Evolutionary conservation across 2,113 vertebrate species (phyloP), one percentile per base, ranked within the genome.

Genomic region (Carassius auratus): DNA sequence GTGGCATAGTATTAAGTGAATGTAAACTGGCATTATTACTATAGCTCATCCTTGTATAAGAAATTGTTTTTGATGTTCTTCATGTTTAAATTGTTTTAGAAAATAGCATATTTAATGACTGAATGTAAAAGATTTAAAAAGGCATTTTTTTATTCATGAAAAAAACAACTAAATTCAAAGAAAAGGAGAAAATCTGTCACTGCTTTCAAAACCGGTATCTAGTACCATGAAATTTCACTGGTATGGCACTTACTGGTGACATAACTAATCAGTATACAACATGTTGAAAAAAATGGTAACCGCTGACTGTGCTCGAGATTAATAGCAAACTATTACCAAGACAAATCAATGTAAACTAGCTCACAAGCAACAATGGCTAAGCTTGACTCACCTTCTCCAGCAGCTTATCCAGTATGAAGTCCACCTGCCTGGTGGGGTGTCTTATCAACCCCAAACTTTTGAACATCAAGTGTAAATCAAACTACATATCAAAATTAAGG

Each of bases 371-470:
- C 55, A 61, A 23, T 52, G 45, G 19, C 26, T 76, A 23, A 36
- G 87, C 1, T 21, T 2, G 4, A 48, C 88, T 87, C 83, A 94
- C 96, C 97, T 93, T 93, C 64, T 93, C 97, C 94, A 96, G 95
- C 23, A 95, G 91, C 92, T 99, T 96, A 92, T 97, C 96, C 52
- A 99, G 93, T 76, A 99, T 96, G 90, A 97, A 99, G 90, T 97
- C 96, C 88, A 99, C 97, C 93, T 99, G 97, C 89, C 97, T 98
- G n/a, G 95, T 3, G 45, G 45, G 30, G 30, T 30, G 30, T 48
- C 45, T 45, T 10, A 48, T 48, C 45, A 48, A 50, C 48, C 10
- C 48, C 12, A 50, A 50, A 48, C 45, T 12, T 48, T 48, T 48
- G 45, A 50, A 50, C 48, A 50, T 3, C 13, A 50, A 50, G 1